Evolutionary conservation across 2,797 vertebrate genomes (phyloP), one percentile per base, ranked within the genome.

Genomic region (Intellagama lesueurii): DNA sequence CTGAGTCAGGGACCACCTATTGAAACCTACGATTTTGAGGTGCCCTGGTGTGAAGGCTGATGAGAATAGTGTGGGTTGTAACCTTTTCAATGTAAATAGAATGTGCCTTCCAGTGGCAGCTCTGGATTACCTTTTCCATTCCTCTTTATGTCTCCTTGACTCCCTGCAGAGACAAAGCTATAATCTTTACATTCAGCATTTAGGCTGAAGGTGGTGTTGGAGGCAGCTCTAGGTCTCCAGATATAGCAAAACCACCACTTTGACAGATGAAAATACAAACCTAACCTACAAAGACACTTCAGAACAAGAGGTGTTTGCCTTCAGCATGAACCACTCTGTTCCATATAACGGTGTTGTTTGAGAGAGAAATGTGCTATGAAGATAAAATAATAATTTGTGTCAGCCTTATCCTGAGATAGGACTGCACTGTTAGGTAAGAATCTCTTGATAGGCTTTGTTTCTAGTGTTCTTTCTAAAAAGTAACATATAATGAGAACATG

Each of bases 31-130:
- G 24, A 83, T 47, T 76, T 66, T 32, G n/a, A 32, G 72, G 40
- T 35, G 14, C 30, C 87, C 81, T 88, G 87, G 70, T 68, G 40
- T 68, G 81, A 68, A 47, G 44, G 40, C 30, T 83, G 87, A 88
- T 83, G 72, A 83, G 47, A 87, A 87, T 7, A 52, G 44, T 83
- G 64, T 52, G 60, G 56, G 22, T 44, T 52, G 60, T 88, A 83
- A 76, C 87, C 87, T 88, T 83, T 88, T 83, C 81, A 69, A 68
- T 83, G 73, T 69, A 83, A 83, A 83, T 40, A 52, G 44, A 56
- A 49, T 28, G 64, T 77, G 60, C 24, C 75, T 83, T 83, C 60
- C 81, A 52, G 60, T 17, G 64, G 30, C 40, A 88, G 81, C 40
- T 82, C 32, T 68, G 70, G 40, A 66, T 49, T 76, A 35, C 7